Evolutionary conservation across 2,113 vertebrate species (phyloP).

Genomic region (Tragulus kanchil): DNA sequence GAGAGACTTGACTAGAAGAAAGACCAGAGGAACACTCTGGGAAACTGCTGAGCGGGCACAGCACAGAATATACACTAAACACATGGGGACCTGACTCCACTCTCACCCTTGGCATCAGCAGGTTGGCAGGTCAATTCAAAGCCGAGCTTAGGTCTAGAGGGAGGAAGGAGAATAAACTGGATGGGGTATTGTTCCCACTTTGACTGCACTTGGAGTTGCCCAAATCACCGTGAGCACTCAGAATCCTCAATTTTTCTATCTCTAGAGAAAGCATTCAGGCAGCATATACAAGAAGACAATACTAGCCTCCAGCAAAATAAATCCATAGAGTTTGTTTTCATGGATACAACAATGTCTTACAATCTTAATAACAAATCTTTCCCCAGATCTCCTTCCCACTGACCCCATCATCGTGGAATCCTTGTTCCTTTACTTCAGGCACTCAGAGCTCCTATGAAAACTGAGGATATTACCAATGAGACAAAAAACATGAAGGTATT

Average conservation of each 20-base stretch:
- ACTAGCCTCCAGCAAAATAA: conserved; percentile 8
- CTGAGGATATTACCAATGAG: conserved; percentile 39
- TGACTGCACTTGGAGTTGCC: background rate
- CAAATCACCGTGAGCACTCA: background rate
- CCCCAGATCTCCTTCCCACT: conserved; percentile 10
- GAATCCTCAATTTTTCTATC: background rate
- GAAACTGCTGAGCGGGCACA: conserved; percentile 33
- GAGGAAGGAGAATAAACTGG: background rate
- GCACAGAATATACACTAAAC: background rate
- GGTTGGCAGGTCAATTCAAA: background rate
- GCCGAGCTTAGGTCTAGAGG: background rate
- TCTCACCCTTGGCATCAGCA: background rate
- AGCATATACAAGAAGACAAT: background rate
- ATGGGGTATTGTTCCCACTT: background rate
- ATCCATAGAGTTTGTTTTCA: background rate
- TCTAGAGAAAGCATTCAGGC: conserved; percentile 45
- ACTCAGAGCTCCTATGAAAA: conserved; percentile 40
- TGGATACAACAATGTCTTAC: conserved; percentile 14
- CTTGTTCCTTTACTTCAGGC: background rate
- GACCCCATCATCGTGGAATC: background rate
- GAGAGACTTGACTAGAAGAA: conserved; percentile 30
- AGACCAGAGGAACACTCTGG: conserved; percentile 31
- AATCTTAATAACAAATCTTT: no score
- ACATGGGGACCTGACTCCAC: background rate
- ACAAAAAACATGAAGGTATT: conserved; percentile 16